These are phyloP conservation scores for Actenoides hombroni DNA, from an alignment of 2,113 vertebrate species.

Conservation along the genomic window DNA sequence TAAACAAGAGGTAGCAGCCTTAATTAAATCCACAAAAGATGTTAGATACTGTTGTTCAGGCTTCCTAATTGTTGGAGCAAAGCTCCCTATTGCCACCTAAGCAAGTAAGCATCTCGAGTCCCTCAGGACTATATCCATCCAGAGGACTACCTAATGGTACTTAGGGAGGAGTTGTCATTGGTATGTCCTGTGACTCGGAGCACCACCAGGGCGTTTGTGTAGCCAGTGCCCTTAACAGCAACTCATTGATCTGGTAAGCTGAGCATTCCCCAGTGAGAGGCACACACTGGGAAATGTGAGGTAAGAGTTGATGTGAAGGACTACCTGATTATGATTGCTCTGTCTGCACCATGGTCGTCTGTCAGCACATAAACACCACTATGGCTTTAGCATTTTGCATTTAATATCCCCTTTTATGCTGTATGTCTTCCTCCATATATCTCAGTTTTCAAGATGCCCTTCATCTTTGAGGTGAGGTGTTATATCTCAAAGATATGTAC, in stretches of 20 bases:
- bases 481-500: not conserved
- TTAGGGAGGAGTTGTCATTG: not conserved
- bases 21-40: not conserved
- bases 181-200: fast-evolving
- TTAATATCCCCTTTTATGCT: not conserved
- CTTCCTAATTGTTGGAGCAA: not conserved
- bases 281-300: not conserved
- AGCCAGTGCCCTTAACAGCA: not conserved
- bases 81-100: not conserved
- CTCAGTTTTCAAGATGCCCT: not conserved
- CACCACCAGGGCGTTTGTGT: not conserved
- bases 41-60: not conserved
- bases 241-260: not conserved
- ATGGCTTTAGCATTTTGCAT: not conserved
- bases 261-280: fast-evolving
- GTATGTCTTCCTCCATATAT: not conserved
- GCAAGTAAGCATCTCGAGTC: fast-evolving
- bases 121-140: not conserved
- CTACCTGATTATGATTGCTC: not conserved
- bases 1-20: not conserved
- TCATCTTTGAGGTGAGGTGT: not conserved
- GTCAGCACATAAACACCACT: not conserved
- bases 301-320: not conserved
- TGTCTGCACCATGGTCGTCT: not conserved
- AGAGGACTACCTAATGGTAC: no score